Evolutionary conservation across 2,888 invertebrate genomes (phyloP).

Genomic region (Nemurella pictetii): DNA sequence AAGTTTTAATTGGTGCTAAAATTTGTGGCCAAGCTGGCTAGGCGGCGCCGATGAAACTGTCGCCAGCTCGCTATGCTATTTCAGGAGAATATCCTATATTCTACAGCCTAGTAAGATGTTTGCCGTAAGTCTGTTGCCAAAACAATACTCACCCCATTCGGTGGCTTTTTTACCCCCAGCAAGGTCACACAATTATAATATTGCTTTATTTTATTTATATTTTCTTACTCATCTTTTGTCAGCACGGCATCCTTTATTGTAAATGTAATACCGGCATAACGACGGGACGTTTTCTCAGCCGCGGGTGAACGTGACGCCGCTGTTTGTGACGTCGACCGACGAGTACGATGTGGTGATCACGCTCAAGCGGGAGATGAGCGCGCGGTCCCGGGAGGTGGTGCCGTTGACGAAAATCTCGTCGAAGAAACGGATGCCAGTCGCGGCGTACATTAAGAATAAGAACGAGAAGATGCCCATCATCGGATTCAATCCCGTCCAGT

Average conservation of each 20-base stretch:
- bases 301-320: conserved; percentile 46
- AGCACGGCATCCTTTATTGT: too few relatives aligned
- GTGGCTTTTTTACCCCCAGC: too few relatives aligned
- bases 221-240: not conserved
- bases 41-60: too few relatives aligned
- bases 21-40: too few relatives aligned
- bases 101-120: too few relatives aligned
- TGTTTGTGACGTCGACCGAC: conserved; percentile 64
- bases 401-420: conserved; percentile 45
- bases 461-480: conserved; percentile 66
- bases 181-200: conserved; percentile 34
- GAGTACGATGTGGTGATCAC: conserved; percentile 79
- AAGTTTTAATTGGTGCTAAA: too few relatives aligned
- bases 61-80: too few relatives aligned
- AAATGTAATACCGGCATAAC: too few relatives aligned
- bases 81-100: too few relatives aligned
- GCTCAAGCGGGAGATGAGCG: conserved; percentile 57
- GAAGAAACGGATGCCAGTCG: conserved; percentile 44
- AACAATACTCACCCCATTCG: too few relatives aligned
- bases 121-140: too few relatives aligned
- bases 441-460: conserved; percentile 48
- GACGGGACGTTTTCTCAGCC: conserved; percentile 50
- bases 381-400: conserved; percentile 55
- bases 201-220: not conserved
- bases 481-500: conserved; percentile 74